These are phyloP conservation scores for Aspiorhynchus laticeps DNA, from an alignment of 2,113 vertebrate genomes.

Conservation along the genomic window DNA sequence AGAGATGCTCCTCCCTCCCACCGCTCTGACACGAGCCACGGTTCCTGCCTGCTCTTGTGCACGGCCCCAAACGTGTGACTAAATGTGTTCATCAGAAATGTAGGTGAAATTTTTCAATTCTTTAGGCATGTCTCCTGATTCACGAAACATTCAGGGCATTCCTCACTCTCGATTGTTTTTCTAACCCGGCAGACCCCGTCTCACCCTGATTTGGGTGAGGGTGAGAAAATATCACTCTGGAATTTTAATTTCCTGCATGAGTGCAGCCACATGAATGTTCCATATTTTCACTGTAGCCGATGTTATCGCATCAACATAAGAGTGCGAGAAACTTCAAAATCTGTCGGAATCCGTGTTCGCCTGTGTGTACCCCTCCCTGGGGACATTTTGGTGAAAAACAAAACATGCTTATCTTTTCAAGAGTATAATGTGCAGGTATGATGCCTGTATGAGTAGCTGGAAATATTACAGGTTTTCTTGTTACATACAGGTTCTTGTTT, in stretches of 20 bases:
- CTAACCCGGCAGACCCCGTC: neutral
- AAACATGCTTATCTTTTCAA: conserved; percentile 45
- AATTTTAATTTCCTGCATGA: conserved; percentile 56
- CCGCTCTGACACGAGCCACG: neutral
- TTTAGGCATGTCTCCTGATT: neutral
- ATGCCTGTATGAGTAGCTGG: conserved; percentile 16
- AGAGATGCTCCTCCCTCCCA: neutral
- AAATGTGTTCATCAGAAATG: neutral
- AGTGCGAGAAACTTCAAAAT: conserved; percentile 28
- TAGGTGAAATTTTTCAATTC: conserved; percentile 13
- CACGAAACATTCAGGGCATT: conserved; percentile 31
- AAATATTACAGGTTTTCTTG: conserved; percentile 23
- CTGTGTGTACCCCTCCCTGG: conserved; percentile 8
- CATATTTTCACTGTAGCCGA: conserved; percentile 9
- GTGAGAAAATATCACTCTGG: conserved; percentile 46
- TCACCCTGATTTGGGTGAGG: conserved; percentile 12
- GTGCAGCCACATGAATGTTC: conserved; percentile 18
- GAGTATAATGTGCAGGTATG: conserved; percentile 29
- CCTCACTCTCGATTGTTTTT: conserved; percentile 28
- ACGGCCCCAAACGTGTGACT: neutral
- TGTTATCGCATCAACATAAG: conserved; percentile 41
- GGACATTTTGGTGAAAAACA: conserved; percentile 19
- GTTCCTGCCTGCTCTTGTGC: neutral
- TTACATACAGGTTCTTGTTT: conserved; percentile 29
- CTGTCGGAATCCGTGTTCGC: conserved; percentile 29